A percentile compares a stretch with the other conserved stretches of the same genome.
Conservation (phyloP, 2,888 invertebrate genomes). For the Gastrophysa polygoni region DNA sequence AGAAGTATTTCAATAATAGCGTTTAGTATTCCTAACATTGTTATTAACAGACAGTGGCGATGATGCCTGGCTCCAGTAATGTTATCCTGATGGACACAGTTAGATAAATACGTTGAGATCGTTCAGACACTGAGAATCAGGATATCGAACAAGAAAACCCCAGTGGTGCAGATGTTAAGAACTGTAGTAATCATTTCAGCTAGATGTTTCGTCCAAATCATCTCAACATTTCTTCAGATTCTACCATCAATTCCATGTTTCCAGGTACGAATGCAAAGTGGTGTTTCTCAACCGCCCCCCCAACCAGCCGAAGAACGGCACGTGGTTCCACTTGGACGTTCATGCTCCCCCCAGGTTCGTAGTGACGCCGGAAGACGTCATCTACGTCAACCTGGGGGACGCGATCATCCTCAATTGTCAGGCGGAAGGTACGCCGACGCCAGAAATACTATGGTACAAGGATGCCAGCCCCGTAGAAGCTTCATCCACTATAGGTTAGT, state of each 20-base stretch:
- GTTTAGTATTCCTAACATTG: too few species aligned
- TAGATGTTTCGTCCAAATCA: too few species aligned
- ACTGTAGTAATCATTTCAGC: too few species aligned
- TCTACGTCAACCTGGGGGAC: conserved; percentile 96
- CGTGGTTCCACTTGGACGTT: conserved; percentile 98
- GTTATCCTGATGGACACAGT: too few species aligned
- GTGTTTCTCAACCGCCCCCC: conserved; percentile 94
- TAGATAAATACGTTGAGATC: too few species aligned
- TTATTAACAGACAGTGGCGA: too few species aligned
- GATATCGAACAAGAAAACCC: too few species aligned
- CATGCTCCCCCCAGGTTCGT: conserved; percentile 95
- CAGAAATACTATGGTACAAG: conserved; percentile 96
- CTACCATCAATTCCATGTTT: conserved; percentile 10
- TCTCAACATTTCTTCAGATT: conserved; percentile 1
- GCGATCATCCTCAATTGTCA: conserved; percentile 96
- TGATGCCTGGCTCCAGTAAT: too few species aligned
- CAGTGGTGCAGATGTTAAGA: too few species aligned
- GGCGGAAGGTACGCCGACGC: conserved; percentile 94
- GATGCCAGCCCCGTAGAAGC: conserved; percentile 91
- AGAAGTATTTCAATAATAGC: too few species aligned
- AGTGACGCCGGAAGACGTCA: conserved; percentile 93
- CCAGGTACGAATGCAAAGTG: conserved; percentile 67
- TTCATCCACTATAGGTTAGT: conserved; percentile 74
- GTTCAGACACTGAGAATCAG: too few species aligned
- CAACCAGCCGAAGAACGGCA: conserved; percentile 91